Conservation (phyloP, 2,888 invertebrate species). For the Drosophila crucigera region DNA sequence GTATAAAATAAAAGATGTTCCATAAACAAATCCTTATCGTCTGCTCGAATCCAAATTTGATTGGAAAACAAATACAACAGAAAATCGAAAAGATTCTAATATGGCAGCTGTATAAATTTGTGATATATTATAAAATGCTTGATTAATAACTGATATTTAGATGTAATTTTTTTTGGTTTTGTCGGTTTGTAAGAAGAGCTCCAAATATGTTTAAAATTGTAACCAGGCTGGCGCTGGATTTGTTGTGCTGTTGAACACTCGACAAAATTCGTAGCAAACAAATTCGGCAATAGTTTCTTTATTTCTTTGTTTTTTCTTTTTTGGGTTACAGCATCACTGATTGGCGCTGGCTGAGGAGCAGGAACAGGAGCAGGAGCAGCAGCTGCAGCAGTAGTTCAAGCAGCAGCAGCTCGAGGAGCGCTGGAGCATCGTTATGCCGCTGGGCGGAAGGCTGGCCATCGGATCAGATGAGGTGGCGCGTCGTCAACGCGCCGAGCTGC, state of each 20-base stretch:
- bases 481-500: conserved; percentile 61
- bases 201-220: background rate
- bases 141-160: background rate
- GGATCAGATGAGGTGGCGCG: conserved; percentile 41
- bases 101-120: background rate
- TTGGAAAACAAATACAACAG: background rate
- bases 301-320: background rate
- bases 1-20: background rate
- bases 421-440: conserved; percentile 25
- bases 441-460: conserved; percentile 30
- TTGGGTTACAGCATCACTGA: background rate
- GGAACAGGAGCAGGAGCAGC: conserved; percentile 2
- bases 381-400: background rate
- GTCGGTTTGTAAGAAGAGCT: background rate
- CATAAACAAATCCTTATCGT: background rate
- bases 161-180: background rate
- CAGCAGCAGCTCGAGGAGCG: background rate
- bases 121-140: background rate
- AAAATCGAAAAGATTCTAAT: background rate
- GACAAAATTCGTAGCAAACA: conserved; percentile 42
- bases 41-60: background rate
- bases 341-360: background rate
- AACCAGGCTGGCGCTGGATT: conserved; percentile 34
- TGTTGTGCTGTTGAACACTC: conserved; percentile 1
- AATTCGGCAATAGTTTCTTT: conserved; percentile 22